Conservation (phyloP, 1,140 invertebrate genomes). For the Drosophila grimshawi region DNA sequence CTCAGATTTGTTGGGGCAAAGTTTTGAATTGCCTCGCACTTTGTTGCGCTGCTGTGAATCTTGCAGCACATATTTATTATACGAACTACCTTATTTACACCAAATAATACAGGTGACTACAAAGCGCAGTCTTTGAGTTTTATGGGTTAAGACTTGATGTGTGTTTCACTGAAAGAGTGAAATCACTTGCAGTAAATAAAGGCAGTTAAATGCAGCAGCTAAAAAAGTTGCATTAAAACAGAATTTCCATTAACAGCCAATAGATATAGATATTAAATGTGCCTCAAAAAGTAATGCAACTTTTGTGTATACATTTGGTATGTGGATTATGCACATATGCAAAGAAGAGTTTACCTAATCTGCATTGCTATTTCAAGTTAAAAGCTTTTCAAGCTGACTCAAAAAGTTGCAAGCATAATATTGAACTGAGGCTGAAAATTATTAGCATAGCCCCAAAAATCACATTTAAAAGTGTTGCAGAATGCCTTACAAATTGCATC, state of each 20-base stretch:
- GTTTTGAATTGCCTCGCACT: conserved; percentile 14
- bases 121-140: background rate
- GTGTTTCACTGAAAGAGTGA: no score
- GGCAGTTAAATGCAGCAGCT: background rate
- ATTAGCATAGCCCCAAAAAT: background rate
- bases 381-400: background rate
- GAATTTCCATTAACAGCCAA: no score
- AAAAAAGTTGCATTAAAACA: background rate
- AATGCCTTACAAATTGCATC: conserved; percentile 5
- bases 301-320: background rate
- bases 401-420: background rate
- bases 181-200: no score
- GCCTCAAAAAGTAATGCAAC: no score
- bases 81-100: background rate
- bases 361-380: background rate
- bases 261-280: no score
- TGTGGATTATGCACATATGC: background rate
- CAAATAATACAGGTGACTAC: conserved; percentile 1
- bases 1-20: conserved; percentile 20
- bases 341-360: no score
- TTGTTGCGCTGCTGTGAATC: conserved; percentile 28
- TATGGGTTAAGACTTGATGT: background rate
- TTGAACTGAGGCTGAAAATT: background rate
- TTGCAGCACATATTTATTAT: conserved; percentile 31
- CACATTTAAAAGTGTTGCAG: background rate